Evolutionary conservation across 1,140 invertebrate genomes (phyloP).

Genomic region (Pissodes strobi): DNA sequence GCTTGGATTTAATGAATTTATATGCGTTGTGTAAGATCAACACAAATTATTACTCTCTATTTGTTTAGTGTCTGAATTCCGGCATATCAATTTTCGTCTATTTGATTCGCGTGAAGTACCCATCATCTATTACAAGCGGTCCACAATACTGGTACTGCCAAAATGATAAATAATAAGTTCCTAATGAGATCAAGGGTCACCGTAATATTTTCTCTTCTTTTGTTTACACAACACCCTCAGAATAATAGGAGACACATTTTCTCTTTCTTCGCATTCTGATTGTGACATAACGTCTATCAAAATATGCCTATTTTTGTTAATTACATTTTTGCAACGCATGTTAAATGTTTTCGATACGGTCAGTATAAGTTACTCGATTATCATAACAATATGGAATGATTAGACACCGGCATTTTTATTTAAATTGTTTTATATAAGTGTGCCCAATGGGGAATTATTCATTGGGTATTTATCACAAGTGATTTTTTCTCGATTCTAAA

Average conservation of each 20-base stretch:
- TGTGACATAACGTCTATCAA: neutral
- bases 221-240: slow-evolving; percentile 11
- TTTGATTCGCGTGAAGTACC: too few relatives aligned
- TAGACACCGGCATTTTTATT: neutral
- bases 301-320: neutral
- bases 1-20: too few relatives aligned
- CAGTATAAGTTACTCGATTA: neutral
- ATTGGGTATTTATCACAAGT: neutral
- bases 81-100: too few relatives aligned
- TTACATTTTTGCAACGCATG: neutral
- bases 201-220: neutral
- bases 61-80: too few relatives aligned
- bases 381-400: slow-evolving; percentile 2
- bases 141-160: too few relatives aligned
- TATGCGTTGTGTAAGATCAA: too few relatives aligned
- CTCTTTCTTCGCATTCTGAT: neutral
- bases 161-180: neutral
- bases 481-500: too few relatives aligned
- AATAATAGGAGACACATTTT: neutral
- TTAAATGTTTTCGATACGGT: neutral
- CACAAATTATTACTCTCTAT: too few relatives aligned
- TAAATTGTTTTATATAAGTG: neutral
- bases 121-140: too few relatives aligned
- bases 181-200: slow-evolving; percentile 15
- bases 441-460: neutral